Evolutionary conservation across 2,797 vertebrate species (phyloP).

Genomic region (Schizothorax lantsangensis): DNA sequence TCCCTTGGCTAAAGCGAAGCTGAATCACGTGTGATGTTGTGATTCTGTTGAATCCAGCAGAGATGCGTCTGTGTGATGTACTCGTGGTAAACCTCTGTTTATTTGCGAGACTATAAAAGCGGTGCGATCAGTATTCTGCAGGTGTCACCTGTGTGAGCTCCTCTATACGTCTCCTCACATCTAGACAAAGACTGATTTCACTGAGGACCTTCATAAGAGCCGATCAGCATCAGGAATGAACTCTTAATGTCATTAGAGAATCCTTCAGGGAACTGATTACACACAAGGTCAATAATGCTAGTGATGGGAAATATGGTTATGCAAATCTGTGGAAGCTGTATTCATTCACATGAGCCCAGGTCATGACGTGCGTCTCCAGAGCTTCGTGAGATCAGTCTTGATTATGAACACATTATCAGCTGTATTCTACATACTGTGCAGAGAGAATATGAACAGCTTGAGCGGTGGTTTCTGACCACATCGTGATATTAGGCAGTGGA

Average conservation of each 20-base stretch:
- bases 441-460: background rate
- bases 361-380: background rate
- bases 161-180: background rate
- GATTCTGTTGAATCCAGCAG: background rate
- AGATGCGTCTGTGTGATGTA: background rate
- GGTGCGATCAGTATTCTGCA: background rate
- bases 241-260: conserved; percentile 61
- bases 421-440: background rate
- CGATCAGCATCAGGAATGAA: conserved; percentile 63
- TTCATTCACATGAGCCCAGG: background rate
- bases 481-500: background rate
- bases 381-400: background rate
- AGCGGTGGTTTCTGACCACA: background rate
- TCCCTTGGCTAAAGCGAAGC: background rate
- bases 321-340: conserved; percentile 62
- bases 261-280: conserved; percentile 66
- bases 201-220: background rate
- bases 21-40: background rate
- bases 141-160: background rate
- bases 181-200: background rate
- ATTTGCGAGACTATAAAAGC: background rate
- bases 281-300: conserved; percentile 56
- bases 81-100: background rate
- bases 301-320: conserved; percentile 67
- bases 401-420: background rate